A percentile compares a stretch with the other conserved stretches of the same genome.
Conservation (phyloP, 2,888 invertebrate species). For the Thyatira batis region DNA sequence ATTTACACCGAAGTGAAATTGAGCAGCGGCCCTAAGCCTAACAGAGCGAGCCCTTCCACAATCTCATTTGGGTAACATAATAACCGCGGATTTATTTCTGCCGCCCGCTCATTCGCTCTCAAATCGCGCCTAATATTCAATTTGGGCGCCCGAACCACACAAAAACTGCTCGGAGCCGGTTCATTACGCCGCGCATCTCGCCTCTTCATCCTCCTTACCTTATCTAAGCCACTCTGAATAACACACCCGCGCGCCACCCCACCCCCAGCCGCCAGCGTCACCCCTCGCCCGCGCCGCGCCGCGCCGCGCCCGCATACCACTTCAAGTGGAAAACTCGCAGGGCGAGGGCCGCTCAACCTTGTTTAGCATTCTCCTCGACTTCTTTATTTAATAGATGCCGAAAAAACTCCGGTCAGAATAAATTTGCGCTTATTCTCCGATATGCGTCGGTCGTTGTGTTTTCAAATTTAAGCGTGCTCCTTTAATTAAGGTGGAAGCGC, state of each 20-base stretch:
- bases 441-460: constrained; percentile 64
- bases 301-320: constrained; percentile 63
- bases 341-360: constrained; percentile 80
- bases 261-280: constrained; percentile 37
- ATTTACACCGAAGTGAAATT: constrained; percentile 73
- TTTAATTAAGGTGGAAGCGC: constrained; percentile 69
- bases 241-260: constrained; percentile 59
- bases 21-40: constrained; percentile 67
- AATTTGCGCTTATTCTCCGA: constrained; percentile 77
- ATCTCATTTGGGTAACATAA: constrained; percentile 80
- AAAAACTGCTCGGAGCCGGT: constrained; percentile 79
- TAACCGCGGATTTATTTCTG: constrained; percentile 79
- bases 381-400: constrained; percentile 82
- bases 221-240: constrained; percentile 80
- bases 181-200: constrained; percentile 81
- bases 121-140: constrained; percentile 82
- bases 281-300: too few relatives aligned
- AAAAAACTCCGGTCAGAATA: constrained; percentile 77
- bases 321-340: constrained; percentile 80
- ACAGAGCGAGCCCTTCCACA: constrained; percentile 69
- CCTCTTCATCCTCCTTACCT: constrained; percentile 81
- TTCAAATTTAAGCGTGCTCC: constrained; percentile 57
- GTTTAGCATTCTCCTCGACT: constrained; percentile 81
- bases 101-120: constrained; percentile 77
- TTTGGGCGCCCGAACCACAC: constrained; percentile 78